Evolutionary conservation across 2,888 invertebrate genomes (phyloP), one percentile per base, ranked within the genome.

Genomic region (Thumatha senex): DNA sequence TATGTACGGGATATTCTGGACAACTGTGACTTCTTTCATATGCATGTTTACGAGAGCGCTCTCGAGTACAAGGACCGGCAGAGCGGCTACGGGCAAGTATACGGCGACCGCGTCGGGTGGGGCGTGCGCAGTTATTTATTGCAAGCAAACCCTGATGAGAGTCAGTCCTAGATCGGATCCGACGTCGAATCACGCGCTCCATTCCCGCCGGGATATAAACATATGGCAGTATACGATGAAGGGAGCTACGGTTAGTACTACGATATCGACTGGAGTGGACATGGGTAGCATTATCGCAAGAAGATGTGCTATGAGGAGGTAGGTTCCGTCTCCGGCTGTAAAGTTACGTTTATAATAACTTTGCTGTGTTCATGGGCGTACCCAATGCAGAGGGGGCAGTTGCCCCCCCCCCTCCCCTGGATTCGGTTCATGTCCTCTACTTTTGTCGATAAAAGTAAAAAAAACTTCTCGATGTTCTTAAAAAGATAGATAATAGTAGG

Each of bases 261-360:
- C 60, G 72, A 58, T 67, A 67, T 65, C 60, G 55, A 51, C 54
- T 74, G 60, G 70, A 70, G 59, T 60, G 75, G 47, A 74, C 56
- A 49, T 76, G 76, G 68, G 73, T 81, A 85, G 85, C 83, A 70
- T 82, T 86, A 82, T 85, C 82, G 70, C 80, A 84, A 67, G 82
- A 84, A 65, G 81, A 85, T 74, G 86, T 83, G 74, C 79, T 83
- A 62, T 81, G 72, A 65, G 74, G 75, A 66, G 79, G 82, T 50
- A 82, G 74, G 61, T 77, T 71, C 69, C 75, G 80, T 74, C 77
- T 84, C 70, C 80, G 77, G 88, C 89, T 89, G 89, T 56, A 88
- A 89, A 80, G 72, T 78, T 63, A 72, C 61, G 56, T 52, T 49
- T 59, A 61, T 49, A 51, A 69, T 56, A 68, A 65, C 66, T 29